phyloP scores from a whole-genome alignment of 2,888 invertebrate genomes.

The Folsomia manolachei region DNA sequence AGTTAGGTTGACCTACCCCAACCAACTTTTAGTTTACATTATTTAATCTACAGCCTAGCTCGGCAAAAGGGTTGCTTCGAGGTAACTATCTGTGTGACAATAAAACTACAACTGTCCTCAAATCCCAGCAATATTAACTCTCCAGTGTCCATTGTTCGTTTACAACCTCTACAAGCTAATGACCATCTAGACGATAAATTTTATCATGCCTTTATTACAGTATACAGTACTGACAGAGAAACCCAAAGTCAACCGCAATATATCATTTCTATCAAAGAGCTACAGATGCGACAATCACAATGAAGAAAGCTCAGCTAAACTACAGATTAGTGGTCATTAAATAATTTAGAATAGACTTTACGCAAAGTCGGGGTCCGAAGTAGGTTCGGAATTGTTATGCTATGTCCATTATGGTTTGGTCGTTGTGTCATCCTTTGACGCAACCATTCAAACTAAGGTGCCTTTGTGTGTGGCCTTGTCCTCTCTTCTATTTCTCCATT shows the following conservation, averaged over 20 bases:
- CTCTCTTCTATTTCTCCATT: not conserved
- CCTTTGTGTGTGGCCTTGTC: constrained; percentile 4
- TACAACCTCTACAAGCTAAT: not conserved
- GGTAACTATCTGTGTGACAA: too few species aligned
- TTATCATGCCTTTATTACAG: too few species aligned
- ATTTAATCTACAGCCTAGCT: too few species aligned
- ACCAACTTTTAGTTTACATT: not conserved
- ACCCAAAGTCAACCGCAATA: not conserved
- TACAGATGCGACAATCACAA: not conserved
- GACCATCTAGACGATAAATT: not conserved
- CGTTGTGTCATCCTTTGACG: not conserved
- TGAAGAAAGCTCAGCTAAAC: not conserved
- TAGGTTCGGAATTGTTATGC: not conserved
- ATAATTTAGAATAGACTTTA: not conserved
- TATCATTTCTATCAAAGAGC: not conserved
- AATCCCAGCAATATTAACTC: not conserved
- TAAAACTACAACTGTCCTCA: too few species aligned
- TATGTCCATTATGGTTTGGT: not conserved
- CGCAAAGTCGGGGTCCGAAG: not conserved
- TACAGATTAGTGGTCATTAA: not conserved
- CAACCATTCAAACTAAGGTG: too few species aligned
- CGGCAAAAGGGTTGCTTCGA: too few species aligned
- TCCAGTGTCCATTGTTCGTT: not conserved
- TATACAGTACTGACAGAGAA: not conserved
- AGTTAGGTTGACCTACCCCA: not conserved